Evolutionary conservation across 1,140 invertebrate species (phyloP).

Genomic region (Manduca sexta): DNA sequence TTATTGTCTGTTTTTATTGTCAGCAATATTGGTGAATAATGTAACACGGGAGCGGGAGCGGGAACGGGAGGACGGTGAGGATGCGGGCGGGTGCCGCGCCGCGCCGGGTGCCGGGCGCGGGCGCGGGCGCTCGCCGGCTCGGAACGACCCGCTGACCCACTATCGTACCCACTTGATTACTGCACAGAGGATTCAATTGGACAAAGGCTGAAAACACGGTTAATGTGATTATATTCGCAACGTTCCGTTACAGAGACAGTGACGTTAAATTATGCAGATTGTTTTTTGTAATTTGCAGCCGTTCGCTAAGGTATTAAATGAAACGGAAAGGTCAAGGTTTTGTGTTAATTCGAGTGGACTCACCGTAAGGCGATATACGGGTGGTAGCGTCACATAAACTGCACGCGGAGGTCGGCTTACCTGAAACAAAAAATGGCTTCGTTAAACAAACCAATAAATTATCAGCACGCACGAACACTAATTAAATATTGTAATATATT

Average conservation of each 20-base stretch:
- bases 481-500: too few relatives aligned
- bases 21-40: slow-evolving; percentile 28
- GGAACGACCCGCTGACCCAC: slow-evolving; percentile 55
- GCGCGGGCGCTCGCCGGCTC: slow-evolving; percentile 19
- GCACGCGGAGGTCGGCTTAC: slow-evolving; percentile 49
- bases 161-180: slow-evolving; percentile 48
- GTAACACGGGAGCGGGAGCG: slow-evolving; percentile 34
- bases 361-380: slow-evolving; percentile 32
- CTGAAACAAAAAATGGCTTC: slow-evolving; percentile 41
- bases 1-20: slow-evolving; percentile 18
- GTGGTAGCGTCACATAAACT: slow-evolving; percentile 37
- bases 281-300: slow-evolving; percentile 11
- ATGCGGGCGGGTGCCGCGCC: too few relatives aligned
- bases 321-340: slow-evolving; percentile 18
- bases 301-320: slow-evolving; percentile 9
- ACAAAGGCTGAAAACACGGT: slow-evolving; percentile 51
- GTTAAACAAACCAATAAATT: background rate
- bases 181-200: slow-evolving; percentile 50
- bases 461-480: too few relatives aligned
- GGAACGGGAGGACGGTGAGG: too few relatives aligned
- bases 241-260: slow-evolving; percentile 17
- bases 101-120: too few relatives aligned
- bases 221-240: slow-evolving; percentile 48
- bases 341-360: slow-evolving; percentile 22
- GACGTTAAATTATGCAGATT: slow-evolving; percentile 24